Evolutionary conservation across 2,797 vertebrate species (phyloP).

Genomic region (Allobates femoralis): DNA sequence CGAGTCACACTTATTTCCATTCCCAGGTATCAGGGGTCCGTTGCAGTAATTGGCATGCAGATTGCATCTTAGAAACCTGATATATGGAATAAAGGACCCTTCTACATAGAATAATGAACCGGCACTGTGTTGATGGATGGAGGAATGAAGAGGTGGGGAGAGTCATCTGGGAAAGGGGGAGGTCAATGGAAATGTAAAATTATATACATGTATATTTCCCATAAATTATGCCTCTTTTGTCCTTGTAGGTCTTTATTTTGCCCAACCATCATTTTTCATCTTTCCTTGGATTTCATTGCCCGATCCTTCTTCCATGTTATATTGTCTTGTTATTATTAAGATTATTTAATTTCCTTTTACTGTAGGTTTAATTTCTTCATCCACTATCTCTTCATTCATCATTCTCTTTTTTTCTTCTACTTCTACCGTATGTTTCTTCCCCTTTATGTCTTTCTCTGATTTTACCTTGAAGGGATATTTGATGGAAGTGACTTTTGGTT

Average conservation of each 20-base stretch:
- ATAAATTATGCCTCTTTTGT: conserved; percentile 77
- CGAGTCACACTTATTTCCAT: conserved; percentile 94
- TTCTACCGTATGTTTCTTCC: conserved; percentile 15
- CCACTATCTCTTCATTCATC: conserved; percentile 48
- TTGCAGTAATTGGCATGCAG: conserved; percentile 99
- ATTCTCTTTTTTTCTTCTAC: conserved; percentile 70
- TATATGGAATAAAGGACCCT: conserved; percentile 89
- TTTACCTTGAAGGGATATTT: conserved; percentile 78
- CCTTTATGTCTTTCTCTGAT: conserved; percentile 69
- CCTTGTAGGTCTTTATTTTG: conserved; percentile 77
- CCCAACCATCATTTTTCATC: conserved; percentile 81
- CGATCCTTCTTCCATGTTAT: conserved; percentile 27
- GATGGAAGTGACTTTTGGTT: conserved; percentile 75
- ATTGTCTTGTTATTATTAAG: conserved; percentile 34
- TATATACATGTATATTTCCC: conserved; percentile 76
- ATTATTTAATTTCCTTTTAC: conserved; percentile 70
- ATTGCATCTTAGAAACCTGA: conserved; percentile 97
- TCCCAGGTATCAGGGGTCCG: conserved; percentile 96
- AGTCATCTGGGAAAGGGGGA: conserved; percentile 55
- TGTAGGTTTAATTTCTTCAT: conserved; percentile 47
- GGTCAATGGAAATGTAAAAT: conserved; percentile 59
- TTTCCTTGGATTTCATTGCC: conserved; percentile 33
- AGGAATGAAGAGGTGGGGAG: conserved; percentile 68
- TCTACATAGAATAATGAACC: conserved; percentile 95
- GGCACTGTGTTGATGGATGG: conserved; percentile 97